Evolutionary conservation across 2,797 vertebrate genomes (phyloP).

Genomic region (Miichthys miiuy): DNA sequence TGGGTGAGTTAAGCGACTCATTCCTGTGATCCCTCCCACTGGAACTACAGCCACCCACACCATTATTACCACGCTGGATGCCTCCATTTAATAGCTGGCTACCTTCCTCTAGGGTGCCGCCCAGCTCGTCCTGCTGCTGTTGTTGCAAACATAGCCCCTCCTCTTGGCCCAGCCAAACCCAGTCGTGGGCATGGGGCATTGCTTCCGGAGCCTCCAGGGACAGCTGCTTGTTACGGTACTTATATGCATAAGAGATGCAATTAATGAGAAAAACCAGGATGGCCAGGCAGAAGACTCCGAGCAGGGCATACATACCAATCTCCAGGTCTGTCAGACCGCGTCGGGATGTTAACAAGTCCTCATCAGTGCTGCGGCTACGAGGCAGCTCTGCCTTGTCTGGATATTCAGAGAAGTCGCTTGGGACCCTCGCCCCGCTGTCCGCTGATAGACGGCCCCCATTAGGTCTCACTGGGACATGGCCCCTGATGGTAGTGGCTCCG

Average conservation of each 20-base stretch:
- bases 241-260: conserved; percentile 94
- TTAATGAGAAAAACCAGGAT: conserved; percentile 97
- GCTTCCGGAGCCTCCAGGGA: conserved; percentile 89
- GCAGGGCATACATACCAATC: conserved; percentile 96
- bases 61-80: conserved; percentile 73
- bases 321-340: conserved; percentile 93
- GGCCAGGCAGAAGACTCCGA: conserved; percentile 97
- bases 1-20: conserved; percentile 91
- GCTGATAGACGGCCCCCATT: conserved; percentile 84
- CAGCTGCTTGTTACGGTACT: conserved; percentile 93
- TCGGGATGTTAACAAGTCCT: conserved; percentile 85
- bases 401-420: conserved; percentile 91
- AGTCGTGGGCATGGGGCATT: conserved; percentile 94
- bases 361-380: conserved; percentile 80
- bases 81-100: conserved; percentile 88
- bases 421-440: conserved; percentile 85
- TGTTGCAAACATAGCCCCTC: conserved; percentile 86
- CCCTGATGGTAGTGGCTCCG: conserved; percentile 86
- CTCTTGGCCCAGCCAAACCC: conserved; percentile 97
- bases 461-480: conserved; percentile 77
- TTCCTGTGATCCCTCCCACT: conserved; percentile 83
- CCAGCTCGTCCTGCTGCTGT: conserved; percentile 88
- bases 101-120: conserved; percentile 86
- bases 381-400: conserved; percentile 89
- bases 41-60: conserved; percentile 77